Conservation (phyloP, 2,113 vertebrate species). For the Dipodomys stephensi region DNA sequence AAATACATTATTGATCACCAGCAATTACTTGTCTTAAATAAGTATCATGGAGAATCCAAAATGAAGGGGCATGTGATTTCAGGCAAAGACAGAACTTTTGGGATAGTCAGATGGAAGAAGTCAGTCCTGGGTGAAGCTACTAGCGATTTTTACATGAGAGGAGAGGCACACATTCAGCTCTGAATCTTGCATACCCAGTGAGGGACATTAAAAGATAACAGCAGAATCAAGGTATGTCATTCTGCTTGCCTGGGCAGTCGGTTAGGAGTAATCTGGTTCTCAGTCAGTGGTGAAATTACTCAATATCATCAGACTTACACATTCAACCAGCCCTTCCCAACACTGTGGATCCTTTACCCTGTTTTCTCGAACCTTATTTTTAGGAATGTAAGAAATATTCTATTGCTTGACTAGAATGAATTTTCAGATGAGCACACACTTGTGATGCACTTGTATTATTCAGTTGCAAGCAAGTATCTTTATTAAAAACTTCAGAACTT, state of each 20-base stretch:
- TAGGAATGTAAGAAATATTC: too few relatives aligned
- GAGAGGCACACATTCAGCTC: neutral
- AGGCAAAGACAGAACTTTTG: conserved; percentile 19
- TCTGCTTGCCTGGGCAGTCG: neutral
- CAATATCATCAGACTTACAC: too few relatives aligned
- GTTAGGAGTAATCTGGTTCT: neutral
- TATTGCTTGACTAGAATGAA: neutral
- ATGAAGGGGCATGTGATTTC: conserved; percentile 2
- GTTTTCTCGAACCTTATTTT: neutral
- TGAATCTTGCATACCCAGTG: neutral
- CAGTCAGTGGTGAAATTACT: neutral
- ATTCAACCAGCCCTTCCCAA: neutral
- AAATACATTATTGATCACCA: neutral
- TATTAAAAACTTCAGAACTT: conserved; percentile 5
- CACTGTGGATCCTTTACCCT: neutral
- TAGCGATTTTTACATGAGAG: neutral
- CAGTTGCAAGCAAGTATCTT: neutral
- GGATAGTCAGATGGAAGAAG: neutral
- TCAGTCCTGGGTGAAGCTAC: neutral
- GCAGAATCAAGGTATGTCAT: neutral
- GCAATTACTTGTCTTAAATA: neutral
- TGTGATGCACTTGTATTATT: neutral
- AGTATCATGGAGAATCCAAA: neutral
- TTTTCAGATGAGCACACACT: conserved; percentile 10
- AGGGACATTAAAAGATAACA: neutral